Base-by-base conservation (phyloP, 2,888 invertebrate genomes). In the Xestia sexstrigata region DNA sequence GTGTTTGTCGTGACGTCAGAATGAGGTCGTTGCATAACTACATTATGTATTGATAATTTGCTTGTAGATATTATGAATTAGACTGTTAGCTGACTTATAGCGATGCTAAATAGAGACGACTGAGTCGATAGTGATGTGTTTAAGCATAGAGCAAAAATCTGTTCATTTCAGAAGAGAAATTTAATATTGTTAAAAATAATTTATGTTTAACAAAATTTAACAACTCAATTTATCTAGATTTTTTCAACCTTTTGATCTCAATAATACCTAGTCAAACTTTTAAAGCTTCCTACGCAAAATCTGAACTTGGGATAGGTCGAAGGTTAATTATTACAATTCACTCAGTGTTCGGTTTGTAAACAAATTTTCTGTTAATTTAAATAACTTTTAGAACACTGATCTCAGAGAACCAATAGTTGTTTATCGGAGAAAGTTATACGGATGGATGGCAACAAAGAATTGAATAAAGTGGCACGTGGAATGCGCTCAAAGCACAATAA, bases 401-500 rank as follows among this genome's bases (percentile, higher is more conserved):
- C 23, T 30, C 2, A n/a, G 4, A 7, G 3, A 70, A 39, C 23
- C 1, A 39, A 1, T 17, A 11, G 17, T 63, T 26, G 26, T 62
- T n/a, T 30, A 49, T 49, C 13, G 20, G 11, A 30, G 30, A 17
- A 39, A 23, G 49, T 9, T 30, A 17, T 49, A 20, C 39, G 4
- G 20, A 35, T 63, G 30, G 17, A 35, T 20, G 30, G 13, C 17
- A 76, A 66, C 63, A 76, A 79, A 77, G 66, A 80, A 82, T 84
- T 76, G 81, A 87, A 88, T 87, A 86, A 79, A 86, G 71, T 82
- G 76, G 76, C 83, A 82, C 73, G 74, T 69, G 79, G 65, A 83
- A 87, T 83, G 81, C 77, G 83, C 66, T 80, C 65, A 66, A 80
- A 89, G 85, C 86, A 88, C 89, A 88, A 91, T 92, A 93, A 92